phyloP scores from a whole-genome alignment of 2,888 invertebrate genomes.

The Pristionchus exspectatus region DNA sequence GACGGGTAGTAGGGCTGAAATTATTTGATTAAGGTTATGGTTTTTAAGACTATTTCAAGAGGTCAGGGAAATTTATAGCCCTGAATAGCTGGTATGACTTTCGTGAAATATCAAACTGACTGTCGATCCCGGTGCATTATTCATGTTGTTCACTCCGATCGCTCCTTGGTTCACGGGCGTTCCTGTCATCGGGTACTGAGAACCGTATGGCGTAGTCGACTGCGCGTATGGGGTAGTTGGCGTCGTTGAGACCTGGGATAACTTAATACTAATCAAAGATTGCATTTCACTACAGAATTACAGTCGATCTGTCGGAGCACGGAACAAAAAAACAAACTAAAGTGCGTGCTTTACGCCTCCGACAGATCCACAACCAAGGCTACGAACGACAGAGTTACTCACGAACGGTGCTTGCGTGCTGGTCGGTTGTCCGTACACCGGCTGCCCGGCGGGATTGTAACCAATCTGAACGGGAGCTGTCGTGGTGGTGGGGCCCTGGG shows the following conservation, averaged over 20 bases:
- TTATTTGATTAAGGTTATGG: neutral
- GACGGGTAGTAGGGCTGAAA: slow-evolving; percentile 23
- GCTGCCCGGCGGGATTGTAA: slow-evolving; percentile 38
- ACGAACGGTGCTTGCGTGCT: slow-evolving; percentile 20
- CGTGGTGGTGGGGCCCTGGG: neutral
- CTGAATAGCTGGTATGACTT: neutral
- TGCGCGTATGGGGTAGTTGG: neutral
- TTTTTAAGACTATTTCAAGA: too few species aligned
- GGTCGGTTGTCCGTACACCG: neutral
- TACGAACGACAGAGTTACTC: slow-evolving; percentile 3
- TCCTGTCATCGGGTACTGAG: slow-evolving; percentile 48
- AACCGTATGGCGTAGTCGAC: slow-evolving; percentile 15
- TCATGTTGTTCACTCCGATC: slow-evolving; percentile 19
- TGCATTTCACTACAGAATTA: neutral
- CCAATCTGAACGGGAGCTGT: slow-evolving; percentile 30
- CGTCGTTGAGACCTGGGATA: slow-evolving; percentile 1
- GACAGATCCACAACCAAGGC: neutral
- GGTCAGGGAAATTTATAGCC: too few species aligned
- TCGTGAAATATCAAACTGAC: neutral
- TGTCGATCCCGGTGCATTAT: neutral
- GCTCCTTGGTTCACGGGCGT: neutral
- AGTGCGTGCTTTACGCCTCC: neutral
- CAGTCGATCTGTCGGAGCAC: neutral
- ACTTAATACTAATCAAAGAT: neutral
- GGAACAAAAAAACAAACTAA: neutral